phyloP scores from a whole-genome alignment of 2,797 vertebrate species.

The Furcifer pardalis region DNA sequence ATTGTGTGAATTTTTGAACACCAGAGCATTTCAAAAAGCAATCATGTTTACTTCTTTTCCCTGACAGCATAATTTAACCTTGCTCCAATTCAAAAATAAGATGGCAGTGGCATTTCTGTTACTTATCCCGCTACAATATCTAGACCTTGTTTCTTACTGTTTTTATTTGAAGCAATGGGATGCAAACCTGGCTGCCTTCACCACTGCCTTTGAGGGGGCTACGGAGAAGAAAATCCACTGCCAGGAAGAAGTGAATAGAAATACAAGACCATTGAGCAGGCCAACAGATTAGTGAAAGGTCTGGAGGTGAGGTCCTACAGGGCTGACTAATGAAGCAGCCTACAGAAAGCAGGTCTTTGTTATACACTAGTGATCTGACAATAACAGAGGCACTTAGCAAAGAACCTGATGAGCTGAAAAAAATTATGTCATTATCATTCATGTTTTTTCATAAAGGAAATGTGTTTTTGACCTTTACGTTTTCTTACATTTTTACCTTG shows the following conservation, averaged over 20 bases:
- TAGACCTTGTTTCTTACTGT: slow-evolving; percentile 73
- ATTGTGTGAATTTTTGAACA: slow-evolving; percentile 48
- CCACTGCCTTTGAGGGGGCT: slow-evolving; percentile 85
- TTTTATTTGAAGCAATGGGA: slow-evolving; percentile 87
- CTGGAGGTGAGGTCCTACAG: slow-evolving; percentile 86
- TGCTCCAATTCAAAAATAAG: slow-evolving; percentile 67
- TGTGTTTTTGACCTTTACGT: slow-evolving; percentile 85
- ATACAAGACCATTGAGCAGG: slow-evolving; percentile 94
- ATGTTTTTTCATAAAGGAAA: slow-evolving; percentile 83
- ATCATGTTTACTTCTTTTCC: slow-evolving; percentile 57
- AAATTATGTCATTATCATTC: slow-evolving; percentile 88
- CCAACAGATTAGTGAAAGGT: slow-evolving; percentile 96
- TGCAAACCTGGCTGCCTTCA: slow-evolving; percentile 87
- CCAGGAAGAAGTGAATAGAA: slow-evolving; percentile 93
- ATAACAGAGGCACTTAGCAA: slow-evolving; percentile 84
- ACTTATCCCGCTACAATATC: slow-evolving; percentile 67
- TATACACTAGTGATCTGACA: slow-evolving; percentile 84
- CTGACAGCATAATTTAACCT: slow-evolving; percentile 63
- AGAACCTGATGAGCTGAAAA: slow-evolving; percentile 84
- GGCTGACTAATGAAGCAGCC: slow-evolving; percentile 79
- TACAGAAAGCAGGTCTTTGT: slow-evolving; percentile 83
- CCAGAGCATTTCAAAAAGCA: neutral
- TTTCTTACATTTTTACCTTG: slow-evolving; percentile 77
- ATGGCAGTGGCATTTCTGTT: slow-evolving; percentile 61
- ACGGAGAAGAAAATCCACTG: slow-evolving; percentile 90